Percentiles rank a stretch among this genome's conserved stretches.
phyloP scores from a whole-genome alignment of 2,888 invertebrate species.

The Cancer borealis region DNA sequence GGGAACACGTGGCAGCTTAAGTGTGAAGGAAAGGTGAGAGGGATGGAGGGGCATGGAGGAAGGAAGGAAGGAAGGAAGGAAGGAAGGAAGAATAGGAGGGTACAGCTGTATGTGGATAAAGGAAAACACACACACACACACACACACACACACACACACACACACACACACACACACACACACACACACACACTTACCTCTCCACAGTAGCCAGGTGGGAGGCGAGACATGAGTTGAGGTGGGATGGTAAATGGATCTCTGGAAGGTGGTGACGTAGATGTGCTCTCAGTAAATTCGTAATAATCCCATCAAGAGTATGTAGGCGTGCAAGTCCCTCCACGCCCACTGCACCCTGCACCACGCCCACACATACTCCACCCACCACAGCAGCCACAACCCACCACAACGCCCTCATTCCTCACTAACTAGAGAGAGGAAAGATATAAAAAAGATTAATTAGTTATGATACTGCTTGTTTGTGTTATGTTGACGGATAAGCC shows the following conservation, averaged over 20 bases:
- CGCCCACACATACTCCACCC: not conserved
- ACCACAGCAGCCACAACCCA: not conserved
- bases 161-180: not conserved
- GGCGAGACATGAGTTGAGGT: not conserved
- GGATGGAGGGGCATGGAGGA: not conserved
- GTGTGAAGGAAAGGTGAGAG: conserved; percentile 38
- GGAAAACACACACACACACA: conserved; percentile 2
- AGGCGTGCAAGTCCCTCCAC: conserved; percentile 39
- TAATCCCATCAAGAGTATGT: conserved; percentile 29
- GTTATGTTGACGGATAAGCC: not conserved
- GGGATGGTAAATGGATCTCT: not conserved
- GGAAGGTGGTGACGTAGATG: conserved; percentile 46
- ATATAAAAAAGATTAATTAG: not conserved
- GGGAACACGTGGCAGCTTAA: not conserved
- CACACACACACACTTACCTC: conserved; percentile 15
- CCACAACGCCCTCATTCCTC: not conserved
- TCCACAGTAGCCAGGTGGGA: not conserved
- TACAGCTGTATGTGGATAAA: not conserved
- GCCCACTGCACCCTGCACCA: not conserved
- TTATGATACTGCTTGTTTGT: not conserved
- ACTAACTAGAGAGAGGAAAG: not conserved
- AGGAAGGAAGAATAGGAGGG: not conserved
- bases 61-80: not conserved
- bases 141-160: not conserved
- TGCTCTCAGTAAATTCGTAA: not conserved